A percentile compares a stretch with the other conserved stretches of the same genome.
phyloP scores from a whole-genome alignment of 2,113 vertebrate species.

The Poecilia latipinna region DNA sequence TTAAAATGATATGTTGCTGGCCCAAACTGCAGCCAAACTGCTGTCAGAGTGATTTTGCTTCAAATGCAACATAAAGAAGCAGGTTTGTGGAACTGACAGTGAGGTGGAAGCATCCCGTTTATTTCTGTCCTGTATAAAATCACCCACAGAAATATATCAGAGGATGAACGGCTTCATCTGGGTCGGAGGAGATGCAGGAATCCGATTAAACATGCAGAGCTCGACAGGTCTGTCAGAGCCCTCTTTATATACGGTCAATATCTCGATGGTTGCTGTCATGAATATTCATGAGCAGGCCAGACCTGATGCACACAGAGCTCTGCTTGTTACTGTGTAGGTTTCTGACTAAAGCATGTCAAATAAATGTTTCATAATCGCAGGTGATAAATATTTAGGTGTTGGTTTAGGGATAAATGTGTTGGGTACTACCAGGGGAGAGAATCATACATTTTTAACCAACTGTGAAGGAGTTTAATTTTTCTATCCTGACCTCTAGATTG shows the following conservation, averaged over 20 bases:
- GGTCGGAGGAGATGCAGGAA: conserved; percentile 16
- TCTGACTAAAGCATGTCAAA: conserved; percentile 29
- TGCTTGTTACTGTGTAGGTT: conserved; percentile 17
- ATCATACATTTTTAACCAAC: background rate
- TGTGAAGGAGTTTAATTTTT: background rate
- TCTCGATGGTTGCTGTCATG: conserved; percentile 42
- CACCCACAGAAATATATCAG: background rate
- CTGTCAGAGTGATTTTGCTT: conserved; percentile 33
- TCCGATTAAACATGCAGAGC: conserved; percentile 58
- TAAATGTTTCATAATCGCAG: background rate
- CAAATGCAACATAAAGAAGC: background rate
- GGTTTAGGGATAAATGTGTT: background rate
- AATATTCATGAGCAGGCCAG: conserved; percentile 42
- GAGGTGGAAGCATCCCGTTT: conserved; percentile 24
- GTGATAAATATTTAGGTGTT: background rate
- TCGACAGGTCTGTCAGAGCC: conserved; percentile 33
- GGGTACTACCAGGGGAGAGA: background rate
- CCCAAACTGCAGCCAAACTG: conserved; percentile 34
- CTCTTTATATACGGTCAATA: conserved; percentile 68
- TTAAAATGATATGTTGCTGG: conserved; percentile 44
- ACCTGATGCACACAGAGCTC: conserved; percentile 20
- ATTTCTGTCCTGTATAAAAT: conserved; percentile 25
- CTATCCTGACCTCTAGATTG: background rate
- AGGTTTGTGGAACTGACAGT: conserved; percentile 7
- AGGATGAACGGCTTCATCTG: conserved; percentile 28